Evolutionary conservation across 2,113 vertebrate genomes (phyloP).

Genomic region (Nesogale talazaci): DNA sequence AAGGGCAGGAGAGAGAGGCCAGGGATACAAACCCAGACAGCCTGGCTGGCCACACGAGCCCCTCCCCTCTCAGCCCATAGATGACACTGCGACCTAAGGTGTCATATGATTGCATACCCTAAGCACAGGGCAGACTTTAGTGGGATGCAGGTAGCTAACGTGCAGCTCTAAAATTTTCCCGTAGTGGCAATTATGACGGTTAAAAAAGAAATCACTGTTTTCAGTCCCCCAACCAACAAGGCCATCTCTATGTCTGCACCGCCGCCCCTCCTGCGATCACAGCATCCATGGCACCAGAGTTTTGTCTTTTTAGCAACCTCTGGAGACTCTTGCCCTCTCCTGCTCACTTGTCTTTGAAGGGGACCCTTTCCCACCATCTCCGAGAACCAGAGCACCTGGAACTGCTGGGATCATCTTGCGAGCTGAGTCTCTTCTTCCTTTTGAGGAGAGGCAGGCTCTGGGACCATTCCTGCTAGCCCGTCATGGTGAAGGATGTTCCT

Average conservation of each 20-base stretch:
- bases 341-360: background rate
- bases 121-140: background rate
- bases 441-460: background rate
- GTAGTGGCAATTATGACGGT: background rate
- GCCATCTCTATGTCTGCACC: background rate
- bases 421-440: background rate
- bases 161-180: background rate
- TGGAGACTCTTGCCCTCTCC: background rate
- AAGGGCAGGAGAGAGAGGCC: background rate
- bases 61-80: background rate
- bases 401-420: no score
- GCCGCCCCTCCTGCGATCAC: accelerated
- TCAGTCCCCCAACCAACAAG: background rate
- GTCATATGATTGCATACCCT: background rate
- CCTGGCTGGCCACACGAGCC: background rate
- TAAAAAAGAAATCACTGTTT: background rate
- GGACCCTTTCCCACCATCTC: no score
- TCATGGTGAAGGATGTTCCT: background rate
- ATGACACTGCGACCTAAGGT: no score
- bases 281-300: background rate
- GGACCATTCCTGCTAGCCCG: no score
- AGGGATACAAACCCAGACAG: background rate
- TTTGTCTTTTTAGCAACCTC: background rate
- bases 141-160: background rate
- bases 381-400: background rate